Conservation (phyloP, 2,797 vertebrate species). For the Xenentodon cancila region DNA sequence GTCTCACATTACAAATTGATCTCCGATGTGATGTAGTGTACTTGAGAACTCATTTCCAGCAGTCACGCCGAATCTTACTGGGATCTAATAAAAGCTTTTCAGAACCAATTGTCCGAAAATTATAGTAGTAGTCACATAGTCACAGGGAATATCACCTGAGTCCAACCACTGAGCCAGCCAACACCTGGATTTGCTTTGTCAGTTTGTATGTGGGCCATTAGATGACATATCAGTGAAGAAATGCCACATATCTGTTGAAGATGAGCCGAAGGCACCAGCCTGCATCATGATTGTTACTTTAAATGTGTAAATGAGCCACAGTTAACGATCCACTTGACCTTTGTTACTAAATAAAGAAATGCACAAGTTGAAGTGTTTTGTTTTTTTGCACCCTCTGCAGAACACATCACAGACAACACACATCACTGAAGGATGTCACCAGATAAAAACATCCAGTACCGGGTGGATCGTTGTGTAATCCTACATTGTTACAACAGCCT, state of each 20-base stretch:
- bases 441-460: background rate
- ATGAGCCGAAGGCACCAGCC: constrained; percentile 13
- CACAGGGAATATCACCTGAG: constrained; percentile 34
- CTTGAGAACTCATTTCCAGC: constrained; percentile 28
- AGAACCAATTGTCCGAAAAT: constrained; percentile 37
- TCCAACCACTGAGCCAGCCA: constrained; percentile 35
- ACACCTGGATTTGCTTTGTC: constrained; percentile 25
- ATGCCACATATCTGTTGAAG: background rate
- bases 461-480: constrained; percentile 19
- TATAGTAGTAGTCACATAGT: too few relatives aligned
- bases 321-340: constrained; percentile 35
- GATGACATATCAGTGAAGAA: constrained; percentile 37
- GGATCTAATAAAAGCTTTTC: constrained; percentile 34
- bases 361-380: background rate
- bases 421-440: background rate
- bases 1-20: constrained; percentile 20
- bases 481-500: constrained; percentile 16
- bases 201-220: constrained; percentile 35
- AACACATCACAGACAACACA: background rate
- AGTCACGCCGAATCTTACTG: constrained; percentile 26
- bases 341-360: constrained; percentile 10
- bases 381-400: background rate
- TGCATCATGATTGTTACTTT: constrained; percentile 24
- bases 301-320: constrained; percentile 37
- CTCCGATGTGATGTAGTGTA: constrained; percentile 5